A percentile compares a stretch with the other conserved stretches of the same genome.
Evolutionary conservation across 2,888 invertebrate species (phyloP).

Genomic region (Ecdyonurus torrentis): DNA sequence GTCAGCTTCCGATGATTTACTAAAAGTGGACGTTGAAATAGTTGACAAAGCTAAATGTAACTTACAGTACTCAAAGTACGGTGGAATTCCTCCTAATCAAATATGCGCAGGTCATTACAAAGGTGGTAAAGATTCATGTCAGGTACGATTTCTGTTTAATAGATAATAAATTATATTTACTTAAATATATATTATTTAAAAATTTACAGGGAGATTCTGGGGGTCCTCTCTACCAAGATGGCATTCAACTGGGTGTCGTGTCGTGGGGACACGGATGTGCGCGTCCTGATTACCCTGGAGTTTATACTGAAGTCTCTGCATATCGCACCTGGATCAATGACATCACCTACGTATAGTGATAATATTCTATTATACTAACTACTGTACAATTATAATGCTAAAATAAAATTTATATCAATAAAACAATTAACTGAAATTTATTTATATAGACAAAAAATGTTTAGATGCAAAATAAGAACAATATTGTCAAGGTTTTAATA

Average conservation of each 20-base stretch:
- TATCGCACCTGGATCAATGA: constrained; percentile 26
- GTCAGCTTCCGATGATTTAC: constrained; percentile 21
- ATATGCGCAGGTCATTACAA: constrained; percentile 57
- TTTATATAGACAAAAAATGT: too few species aligned
- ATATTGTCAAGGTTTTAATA: too few species aligned
- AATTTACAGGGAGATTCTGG: constrained; percentile 31
- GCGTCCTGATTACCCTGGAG: constrained; percentile 30
- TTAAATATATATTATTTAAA: neutral
- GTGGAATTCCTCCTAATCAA: constrained; percentile 56
- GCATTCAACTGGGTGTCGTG: constrained; percentile 32
- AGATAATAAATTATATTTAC: neutral
- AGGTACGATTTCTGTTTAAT: too few species aligned
- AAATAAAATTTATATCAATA: too few species aligned
- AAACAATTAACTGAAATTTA: too few species aligned
- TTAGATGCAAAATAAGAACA: too few species aligned
- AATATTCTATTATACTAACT: too few species aligned
- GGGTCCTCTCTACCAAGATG: constrained; percentile 28
- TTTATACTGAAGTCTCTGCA: constrained; percentile 31
- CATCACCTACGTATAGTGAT: constrained; percentile 17
- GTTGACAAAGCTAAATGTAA: constrained; percentile 32
- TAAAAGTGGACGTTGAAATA: constrained; percentile 35
- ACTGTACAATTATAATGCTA: too few species aligned
- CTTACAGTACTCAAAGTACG: constrained; percentile 28
- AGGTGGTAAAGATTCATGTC: constrained; percentile 43
- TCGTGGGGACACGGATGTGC: constrained; percentile 34